Conservation (phyloP, 2,888 invertebrate genomes). For the Onchidella celtica region DNA sequence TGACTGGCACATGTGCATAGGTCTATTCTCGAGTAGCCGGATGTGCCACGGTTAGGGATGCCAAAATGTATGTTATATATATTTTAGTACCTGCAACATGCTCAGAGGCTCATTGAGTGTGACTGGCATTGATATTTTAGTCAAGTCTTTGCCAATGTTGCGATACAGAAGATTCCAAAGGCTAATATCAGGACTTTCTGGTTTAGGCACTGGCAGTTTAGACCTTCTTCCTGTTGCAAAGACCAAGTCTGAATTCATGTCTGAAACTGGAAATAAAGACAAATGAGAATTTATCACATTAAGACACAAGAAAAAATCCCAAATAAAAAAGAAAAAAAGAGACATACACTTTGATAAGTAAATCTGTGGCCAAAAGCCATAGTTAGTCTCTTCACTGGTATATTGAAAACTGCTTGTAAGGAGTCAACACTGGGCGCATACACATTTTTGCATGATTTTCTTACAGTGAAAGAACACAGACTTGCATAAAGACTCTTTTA, state of each 20-base stretch:
- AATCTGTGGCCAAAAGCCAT: background rate
- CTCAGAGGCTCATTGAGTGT: conserved; percentile 91
- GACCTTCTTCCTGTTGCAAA: conserved; percentile 84
- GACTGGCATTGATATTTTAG: conserved; percentile 92
- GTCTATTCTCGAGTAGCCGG: no score
- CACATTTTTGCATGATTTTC: no score
- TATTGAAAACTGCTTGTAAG: no score
- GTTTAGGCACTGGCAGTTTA: conserved; percentile 86
- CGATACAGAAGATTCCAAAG: conserved; percentile 84
- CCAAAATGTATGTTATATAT: no score
- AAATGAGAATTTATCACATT: no score
- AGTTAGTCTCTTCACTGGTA: background rate
- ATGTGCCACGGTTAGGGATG: no score
- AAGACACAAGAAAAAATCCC: no score
- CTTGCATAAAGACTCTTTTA: no score
- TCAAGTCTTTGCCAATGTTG: conserved; percentile 92
- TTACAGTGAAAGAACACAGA: no score
- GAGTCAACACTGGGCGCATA: no score
- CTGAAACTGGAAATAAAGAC: conserved; percentile 64
- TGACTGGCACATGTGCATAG: no score
- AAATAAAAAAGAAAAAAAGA: background rate
- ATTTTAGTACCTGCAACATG: conserved; percentile 85
- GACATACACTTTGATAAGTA: background rate
- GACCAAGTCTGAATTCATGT: conserved; percentile 63
- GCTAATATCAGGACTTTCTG: conserved; percentile 86